These are phyloP conservation scores for Morpho achilles DNA, from an alignment of 2,888 invertebrate species.

Conservation along the genomic window DNA sequence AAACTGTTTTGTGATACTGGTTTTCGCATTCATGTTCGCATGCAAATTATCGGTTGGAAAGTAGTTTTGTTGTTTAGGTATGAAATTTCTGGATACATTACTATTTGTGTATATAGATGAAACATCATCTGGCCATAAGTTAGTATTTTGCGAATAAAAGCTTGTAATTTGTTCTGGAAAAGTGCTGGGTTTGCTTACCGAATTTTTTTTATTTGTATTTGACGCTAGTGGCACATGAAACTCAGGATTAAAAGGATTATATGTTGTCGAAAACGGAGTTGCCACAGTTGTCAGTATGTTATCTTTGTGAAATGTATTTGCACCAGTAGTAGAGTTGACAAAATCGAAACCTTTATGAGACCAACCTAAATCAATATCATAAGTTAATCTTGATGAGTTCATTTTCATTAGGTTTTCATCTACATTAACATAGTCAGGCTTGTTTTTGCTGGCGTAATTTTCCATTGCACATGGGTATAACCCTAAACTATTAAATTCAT, in stretches of 20 bases:
- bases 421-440: conserved; percentile 59
- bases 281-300: conserved; percentile 56
- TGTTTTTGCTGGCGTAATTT: conserved; percentile 64
- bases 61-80: conserved; percentile 58
- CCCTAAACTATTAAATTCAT: conserved; percentile 66
- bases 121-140: conserved; percentile 66
- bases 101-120: conserved; percentile 60
- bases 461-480: conserved; percentile 74
- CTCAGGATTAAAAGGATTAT: conserved; percentile 71
- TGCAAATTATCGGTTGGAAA: conserved; percentile 46
- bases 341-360: conserved; percentile 73
- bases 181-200: conserved; percentile 47
- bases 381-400: conserved; percentile 65
- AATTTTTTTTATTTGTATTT: conserved; percentile 57
- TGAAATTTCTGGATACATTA: conserved; percentile 49
- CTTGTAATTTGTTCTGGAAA: conserved; percentile 65
- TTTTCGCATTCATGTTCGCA: conserved; percentile 43
- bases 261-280: conserved; percentile 55
- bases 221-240: conserved; percentile 66
- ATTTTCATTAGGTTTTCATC: conserved; percentile 73
- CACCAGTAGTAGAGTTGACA: conserved; percentile 57
- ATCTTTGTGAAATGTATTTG: conserved; percentile 61
- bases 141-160: conserved; percentile 65
- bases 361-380: conserved; percentile 73
- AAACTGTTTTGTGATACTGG: conserved; percentile 48